Conservation (phyloP, 35 echinoderm and acorn worm species). For the Lytechinus pictus region DNA sequence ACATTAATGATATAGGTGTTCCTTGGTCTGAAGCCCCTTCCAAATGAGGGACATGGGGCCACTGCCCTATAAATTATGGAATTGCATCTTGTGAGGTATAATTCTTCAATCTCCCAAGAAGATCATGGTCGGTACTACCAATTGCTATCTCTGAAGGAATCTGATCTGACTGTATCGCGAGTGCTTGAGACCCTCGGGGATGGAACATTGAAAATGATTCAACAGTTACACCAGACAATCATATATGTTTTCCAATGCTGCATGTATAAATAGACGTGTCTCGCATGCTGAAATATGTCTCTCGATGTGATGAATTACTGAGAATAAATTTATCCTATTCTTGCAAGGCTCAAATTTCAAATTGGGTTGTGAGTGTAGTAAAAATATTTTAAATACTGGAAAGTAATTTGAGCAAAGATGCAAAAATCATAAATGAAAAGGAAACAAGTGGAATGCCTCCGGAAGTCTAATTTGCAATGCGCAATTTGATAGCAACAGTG, state of each 20-base stretch:
- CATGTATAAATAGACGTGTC: not conserved
- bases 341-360: too few species aligned
- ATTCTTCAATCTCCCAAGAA: not conserved
- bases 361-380: too few species aligned
- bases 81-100: not conserved
- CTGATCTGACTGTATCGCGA: not conserved
- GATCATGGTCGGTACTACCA: not conserved
- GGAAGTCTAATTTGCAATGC: too few species aligned
- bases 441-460: too few species aligned
- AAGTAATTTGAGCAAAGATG: too few species aligned
- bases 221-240: not conserved
- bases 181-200: not conserved
- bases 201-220: not conserved
- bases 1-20: slow-evolving; percentile 12
- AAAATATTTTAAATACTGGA: too few species aligned
- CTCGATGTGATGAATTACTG: not conserved
- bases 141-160: not conserved
- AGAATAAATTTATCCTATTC: not conserved
- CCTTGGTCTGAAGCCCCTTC: not conserved
- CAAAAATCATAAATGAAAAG: too few species aligned
- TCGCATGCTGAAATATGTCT: not conserved
- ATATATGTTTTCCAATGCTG: not conserved
- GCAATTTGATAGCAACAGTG: too few species aligned
- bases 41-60: not conserved
- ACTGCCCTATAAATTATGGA: slow-evolving; percentile 1